Conservation (phyloP, 2,797 vertebrate genomes). For the Petrocephalus sullivani region DNA sequence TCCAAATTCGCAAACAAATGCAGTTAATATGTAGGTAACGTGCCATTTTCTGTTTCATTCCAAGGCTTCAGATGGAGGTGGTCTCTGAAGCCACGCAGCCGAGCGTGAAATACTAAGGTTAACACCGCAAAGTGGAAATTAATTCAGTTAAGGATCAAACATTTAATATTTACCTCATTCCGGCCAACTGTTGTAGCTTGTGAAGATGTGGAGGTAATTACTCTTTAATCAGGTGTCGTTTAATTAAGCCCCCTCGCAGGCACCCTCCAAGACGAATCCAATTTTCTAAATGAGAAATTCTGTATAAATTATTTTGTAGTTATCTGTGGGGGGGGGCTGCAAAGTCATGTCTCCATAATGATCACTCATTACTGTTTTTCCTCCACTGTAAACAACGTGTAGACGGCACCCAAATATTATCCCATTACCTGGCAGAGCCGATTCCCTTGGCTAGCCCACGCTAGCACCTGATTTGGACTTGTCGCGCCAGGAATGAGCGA, state of each 20-base stretch:
- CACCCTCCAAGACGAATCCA: conserved; percentile 25
- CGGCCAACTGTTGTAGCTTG: background rate
- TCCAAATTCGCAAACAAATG: background rate
- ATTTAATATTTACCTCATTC: background rate
- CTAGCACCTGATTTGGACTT: background rate
- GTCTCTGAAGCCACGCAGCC: background rate
- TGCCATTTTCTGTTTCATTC: background rate
- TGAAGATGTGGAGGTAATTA: conserved; percentile 16
- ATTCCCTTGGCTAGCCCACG: background rate
- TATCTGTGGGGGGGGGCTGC: conserved; percentile 8
- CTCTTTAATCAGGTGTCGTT: conserved; percentile 24
- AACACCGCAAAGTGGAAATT: background rate
- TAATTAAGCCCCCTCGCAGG: conserved; percentile 24
- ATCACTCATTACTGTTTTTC: background rate
- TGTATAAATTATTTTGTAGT: conserved; percentile 21
- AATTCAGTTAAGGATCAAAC: conserved; percentile 3
- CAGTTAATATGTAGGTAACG: too few relatives aligned
- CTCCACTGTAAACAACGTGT: background rate
- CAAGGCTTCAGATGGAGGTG: background rate
- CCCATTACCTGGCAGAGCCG: background rate
- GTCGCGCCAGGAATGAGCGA: background rate
- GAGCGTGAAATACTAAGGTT: background rate
- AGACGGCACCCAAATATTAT: background rate
- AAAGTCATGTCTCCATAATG: conserved; percentile 13
- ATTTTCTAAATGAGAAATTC: conserved; percentile 26